Percentiles rank a stretch among this genome's conserved stretches.
phyloP scores from a whole-genome alignment of 2,113 vertebrate genomes.

The Kryptolebias marmoratus region DNA sequence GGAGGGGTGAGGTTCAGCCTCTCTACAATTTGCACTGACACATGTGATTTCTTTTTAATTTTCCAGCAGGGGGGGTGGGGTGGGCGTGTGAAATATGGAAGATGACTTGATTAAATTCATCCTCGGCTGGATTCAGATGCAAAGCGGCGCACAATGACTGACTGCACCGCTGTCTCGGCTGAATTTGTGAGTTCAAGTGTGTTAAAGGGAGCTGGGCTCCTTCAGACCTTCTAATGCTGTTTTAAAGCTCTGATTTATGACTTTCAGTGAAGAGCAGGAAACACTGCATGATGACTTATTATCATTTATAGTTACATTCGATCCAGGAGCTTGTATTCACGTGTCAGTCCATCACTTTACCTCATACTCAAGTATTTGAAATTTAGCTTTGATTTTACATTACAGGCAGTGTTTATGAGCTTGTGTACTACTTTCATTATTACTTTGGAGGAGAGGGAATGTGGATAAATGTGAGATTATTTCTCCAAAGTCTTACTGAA shows the following conservation, averaged over 20 bases:
- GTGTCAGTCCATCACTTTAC: neutral
- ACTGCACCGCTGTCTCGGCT: conserved; percentile 2
- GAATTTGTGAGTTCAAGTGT: conserved; percentile 24
- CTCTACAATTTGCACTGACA: conserved; percentile 43
- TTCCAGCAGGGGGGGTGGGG: conserved; percentile 10
- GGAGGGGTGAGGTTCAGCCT: conserved; percentile 30
- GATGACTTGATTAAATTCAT: conserved; percentile 62
- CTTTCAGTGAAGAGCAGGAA: conserved; percentile 17
- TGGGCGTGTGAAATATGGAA: conserved; percentile 53
- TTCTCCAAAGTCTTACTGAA: no score
- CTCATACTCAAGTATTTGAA: neutral
- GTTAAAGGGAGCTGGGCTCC: conserved; percentile 19
- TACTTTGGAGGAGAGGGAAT: no score
- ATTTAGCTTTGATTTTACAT: no score
- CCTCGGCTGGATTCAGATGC: conserved; percentile 41
- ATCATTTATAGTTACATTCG: neutral
- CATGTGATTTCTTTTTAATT: conserved; percentile 61
- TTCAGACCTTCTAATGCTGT: conserved; percentile 6
- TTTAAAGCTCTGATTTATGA: conserved; percentile 13
- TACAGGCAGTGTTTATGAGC: no score
- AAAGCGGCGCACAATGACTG: conserved; percentile 3
- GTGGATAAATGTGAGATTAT: no score
- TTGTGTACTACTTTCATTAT: no score
- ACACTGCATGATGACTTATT: neutral
- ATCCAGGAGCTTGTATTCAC: neutral